Evolutionary conservation across 1,140 invertebrate species (phyloP), one percentile per base, ranked within the genome.

Genomic region (Amyelois transitella): DNA sequence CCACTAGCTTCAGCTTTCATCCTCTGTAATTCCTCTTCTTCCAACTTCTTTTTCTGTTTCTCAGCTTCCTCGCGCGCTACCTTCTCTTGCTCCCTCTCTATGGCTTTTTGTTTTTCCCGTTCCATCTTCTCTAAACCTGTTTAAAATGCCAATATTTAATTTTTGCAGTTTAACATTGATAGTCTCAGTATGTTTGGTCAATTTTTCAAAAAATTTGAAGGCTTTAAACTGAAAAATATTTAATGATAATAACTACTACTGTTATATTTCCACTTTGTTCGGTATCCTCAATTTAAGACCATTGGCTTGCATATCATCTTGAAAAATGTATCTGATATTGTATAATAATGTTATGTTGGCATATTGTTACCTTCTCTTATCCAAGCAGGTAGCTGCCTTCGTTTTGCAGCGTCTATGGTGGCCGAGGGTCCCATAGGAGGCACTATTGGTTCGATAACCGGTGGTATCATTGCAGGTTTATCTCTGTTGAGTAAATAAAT

Each of bases 91-190:
- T 96, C 94, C 48, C 92, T 92, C 79, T 98, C 96, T 60, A 96
- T 88, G 66, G 96, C 95, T 70, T 94, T 96, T 71, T 94, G 93
- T 83, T 99, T 99, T 66, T 99, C 97, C 48, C 94, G 90, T 87
- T 99, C 97, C 96, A 99, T 98, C 90, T 99, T 99, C 81, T 99
- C 97, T 55, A 99, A 87, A 25, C 97, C 91, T 89, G 69, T 17
- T 51, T 8, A 65, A 43, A 20, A 32, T 21, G 17, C 51, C 19
- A 49, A 25, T 24, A 43, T 51, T 45, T 24, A 19, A 17, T 43
- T 50, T 43, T 10, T 25, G 38, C 1, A 45, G 52, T 58, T 43
- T 5, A 28, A 10, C 25, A 28, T 10, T 28, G 10, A 28, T 28
- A 28, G 25, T 6, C 25, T 28, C 5, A 28, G 5, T 6, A n/a